Evolutionary conservation across 2,113 vertebrate genomes (phyloP), one percentile per base, ranked within the genome.

Genomic region (Phaethornis superciliosus): DNA sequence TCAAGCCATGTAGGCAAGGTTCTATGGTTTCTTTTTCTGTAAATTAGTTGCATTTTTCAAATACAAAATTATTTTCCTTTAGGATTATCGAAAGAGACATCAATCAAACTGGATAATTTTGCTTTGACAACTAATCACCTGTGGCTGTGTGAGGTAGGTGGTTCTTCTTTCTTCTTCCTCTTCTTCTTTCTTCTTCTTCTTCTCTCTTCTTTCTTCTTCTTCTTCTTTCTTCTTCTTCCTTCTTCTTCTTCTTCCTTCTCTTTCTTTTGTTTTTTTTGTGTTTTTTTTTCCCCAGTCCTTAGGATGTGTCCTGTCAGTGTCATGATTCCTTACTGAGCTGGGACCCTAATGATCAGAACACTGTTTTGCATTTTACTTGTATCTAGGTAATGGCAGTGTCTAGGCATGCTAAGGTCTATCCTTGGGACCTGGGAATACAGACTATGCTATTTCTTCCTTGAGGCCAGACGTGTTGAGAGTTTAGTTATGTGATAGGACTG

Each of bases 31-130:
- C 27, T 65, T 51, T 44, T 60, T 4, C 22, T 51, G 3, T 47
- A 46, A 65, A 44, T 28, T 51, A n/a, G 3, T 21, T 88, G 3
- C 19, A 42, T 67, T 84, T 81, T 63, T 88, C 16, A 81, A 63
- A 80, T 22, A 44, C 32, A 23, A 74, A 84, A 54, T 71, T 78
- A 15, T 90, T 88, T 94, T 85, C 35, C 13, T 71, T 24, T 81
- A 95, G 90, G 91, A 49, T 1, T 67, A 83, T 64, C 68, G 24
- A 77, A 89, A 82, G 33, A 80, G 3, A 32, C n/a, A 46, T 46
- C 91, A 80, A 42, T 67, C 65, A 88, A 44, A 87, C 51, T 68
- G 81, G 89, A 95, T 84, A 76, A 75, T 81, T 81, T 86, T 91
- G 3, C 58, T 72, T 85, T 95, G 91, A 95, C 67, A 9, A 32